phyloP scores from a whole-genome alignment of 2,888 invertebrate genomes.

The Epistrophella euchroma region DNA sequence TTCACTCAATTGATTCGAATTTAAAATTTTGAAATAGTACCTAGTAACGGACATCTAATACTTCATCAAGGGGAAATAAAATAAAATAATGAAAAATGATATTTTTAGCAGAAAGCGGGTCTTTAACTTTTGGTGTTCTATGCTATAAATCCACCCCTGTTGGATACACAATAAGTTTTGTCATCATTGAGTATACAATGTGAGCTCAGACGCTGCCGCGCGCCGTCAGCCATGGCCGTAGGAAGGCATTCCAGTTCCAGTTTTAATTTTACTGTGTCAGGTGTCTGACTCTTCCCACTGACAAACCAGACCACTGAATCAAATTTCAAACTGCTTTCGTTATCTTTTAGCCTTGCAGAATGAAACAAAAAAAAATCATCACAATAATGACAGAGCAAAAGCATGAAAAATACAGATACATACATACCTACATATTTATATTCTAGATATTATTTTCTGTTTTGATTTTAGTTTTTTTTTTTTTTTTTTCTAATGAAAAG shows the following conservation, averaged over 20 bases:
- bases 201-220: constrained; percentile 46
- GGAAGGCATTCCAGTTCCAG: constrained; percentile 52
- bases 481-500: constrained; percentile 1
- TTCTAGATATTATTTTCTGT: constrained; percentile 34
- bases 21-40: too few species aligned
- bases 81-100: not conserved
- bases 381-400: constrained; percentile 39
- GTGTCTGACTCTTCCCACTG: constrained; percentile 68
- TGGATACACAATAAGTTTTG: not conserved
- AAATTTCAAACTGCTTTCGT: constrained; percentile 67
- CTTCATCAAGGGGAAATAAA: too few species aligned
- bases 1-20: too few species aligned
- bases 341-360: constrained; percentile 64
- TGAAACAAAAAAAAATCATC: constrained; percentile 10
- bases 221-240: constrained; percentile 19
- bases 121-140: not conserved
- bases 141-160: constrained; percentile 7
- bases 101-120: not conserved
- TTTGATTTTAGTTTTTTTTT: constrained; percentile 31
- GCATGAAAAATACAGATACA: not conserved
- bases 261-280: constrained; percentile 62
- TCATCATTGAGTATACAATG: constrained; percentile 28
- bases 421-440: too few species aligned
- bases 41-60: too few species aligned
- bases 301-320: constrained; percentile 47